Evolutionary conservation across 2,113 vertebrate genomes (phyloP), one percentile per base, ranked within the genome.

Genomic region (Lathamus discolor): DNA sequence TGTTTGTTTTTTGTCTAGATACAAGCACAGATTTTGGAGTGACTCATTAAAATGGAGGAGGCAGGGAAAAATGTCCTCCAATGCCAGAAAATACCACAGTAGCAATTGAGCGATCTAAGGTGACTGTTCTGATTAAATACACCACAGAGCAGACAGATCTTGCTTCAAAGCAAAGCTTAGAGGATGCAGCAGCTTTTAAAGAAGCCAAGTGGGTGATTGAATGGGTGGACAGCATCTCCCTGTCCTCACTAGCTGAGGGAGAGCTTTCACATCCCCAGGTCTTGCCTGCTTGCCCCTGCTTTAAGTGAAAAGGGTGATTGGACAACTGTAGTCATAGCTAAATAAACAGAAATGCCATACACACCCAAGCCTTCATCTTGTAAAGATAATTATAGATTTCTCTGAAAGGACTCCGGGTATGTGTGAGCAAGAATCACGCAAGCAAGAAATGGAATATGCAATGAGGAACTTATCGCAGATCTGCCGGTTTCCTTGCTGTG

Each of bases 381-480:
- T 82, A 90, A 81, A 95, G 86, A 52, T 96, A 95, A 97, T 96
- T 95, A 94, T 27, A 91, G 85, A 94, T 96, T 93, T 79, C 49
- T 72, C 61, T 88, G 86, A 63, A 93, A 92, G 68, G 66, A 79
- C 78, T 95, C 79, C 67, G 92, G 80, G 61, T 88, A 74, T n/a
- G 59, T 44, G 46, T 91, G 79, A 74, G 69, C 78, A 92, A 92
- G 91, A 96, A 79, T 85, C 86, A 76, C 13, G 6, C 78, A 91
- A 94, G 88, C 95, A 74, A 64, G 62, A 94, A 95, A 78, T 67
- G 31, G 91, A 88, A 73, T 31, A 37, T 17, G 39, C 83, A 35
- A 13, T 24, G 61, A 95, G 83, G 92, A 95, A 84, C 64, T 92
- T 90, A 90, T 89, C 82, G 75, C 87, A 87, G 76, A 87, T 83